A percentile compares a stretch with the other conserved stretches of the same genome.
Conservation (phyloP, 2,888 invertebrate species). For the Eupithecia insigniata region DNA sequence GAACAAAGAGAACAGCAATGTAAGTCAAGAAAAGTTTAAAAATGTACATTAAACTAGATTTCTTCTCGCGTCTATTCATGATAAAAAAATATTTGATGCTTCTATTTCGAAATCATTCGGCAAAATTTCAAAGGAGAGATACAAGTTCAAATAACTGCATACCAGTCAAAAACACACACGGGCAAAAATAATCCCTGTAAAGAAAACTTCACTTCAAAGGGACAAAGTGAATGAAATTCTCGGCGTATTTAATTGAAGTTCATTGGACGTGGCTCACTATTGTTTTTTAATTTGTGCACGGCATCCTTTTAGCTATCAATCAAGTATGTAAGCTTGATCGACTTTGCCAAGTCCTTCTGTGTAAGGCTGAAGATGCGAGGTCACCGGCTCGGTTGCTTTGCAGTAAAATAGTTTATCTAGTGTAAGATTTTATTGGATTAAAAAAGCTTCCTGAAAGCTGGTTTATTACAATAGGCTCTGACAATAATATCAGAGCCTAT, state of each 20-base stretch:
- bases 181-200: constrained; percentile 28
- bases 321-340: constrained; percentile 66
- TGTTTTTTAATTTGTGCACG: constrained; percentile 72
- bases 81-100: background rate
- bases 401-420: background rate
- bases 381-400: constrained; percentile 10
- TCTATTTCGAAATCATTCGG: background rate
- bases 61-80: no score
- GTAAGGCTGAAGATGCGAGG: constrained; percentile 38
- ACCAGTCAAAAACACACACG: constrained; percentile 15
- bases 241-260: constrained; percentile 63
- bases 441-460: background rate
- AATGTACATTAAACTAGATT: no score
- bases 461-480: background rate
- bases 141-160: background rate
- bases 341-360: constrained; percentile 43
- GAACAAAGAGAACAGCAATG: no score
- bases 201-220: constrained; percentile 32
- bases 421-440: background rate
- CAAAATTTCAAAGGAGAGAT: background rate
- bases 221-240: constrained; percentile 49
- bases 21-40: no score
- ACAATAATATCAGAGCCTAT: no score
- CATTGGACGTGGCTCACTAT: constrained; percentile 50
- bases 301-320: constrained; percentile 76